These are phyloP conservation scores for Stenotaenia linearis DNA, from an alignment of 2,888 invertebrate genomes.

Conservation along the genomic window DNA sequence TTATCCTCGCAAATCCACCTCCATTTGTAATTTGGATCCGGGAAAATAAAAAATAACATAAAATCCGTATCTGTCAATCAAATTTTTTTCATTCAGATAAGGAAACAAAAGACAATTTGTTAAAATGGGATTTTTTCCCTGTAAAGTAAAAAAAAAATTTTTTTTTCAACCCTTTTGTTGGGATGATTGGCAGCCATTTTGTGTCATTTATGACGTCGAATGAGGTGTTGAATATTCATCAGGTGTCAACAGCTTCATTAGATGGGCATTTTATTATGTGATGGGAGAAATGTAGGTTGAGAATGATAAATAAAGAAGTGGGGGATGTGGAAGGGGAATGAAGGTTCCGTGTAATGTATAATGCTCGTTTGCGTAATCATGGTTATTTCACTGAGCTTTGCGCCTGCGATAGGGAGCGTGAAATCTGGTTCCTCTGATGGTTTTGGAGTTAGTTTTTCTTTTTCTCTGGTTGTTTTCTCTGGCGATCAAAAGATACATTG, in stretches of 20 bases:
- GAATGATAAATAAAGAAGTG: background rate
- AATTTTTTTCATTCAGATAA: background rate
- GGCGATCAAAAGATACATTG: too few relatives aligned
- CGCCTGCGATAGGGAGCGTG: too few relatives aligned
- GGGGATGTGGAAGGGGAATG: too few relatives aligned
- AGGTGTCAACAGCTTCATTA: slow-evolving; percentile 19
- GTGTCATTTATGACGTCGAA: background rate
- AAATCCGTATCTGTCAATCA: slow-evolving; percentile 3
- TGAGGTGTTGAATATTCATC: slow-evolving; percentile 26
- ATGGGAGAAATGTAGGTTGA: background rate
- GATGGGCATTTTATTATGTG: background rate
- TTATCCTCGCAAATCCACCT: slow-evolving; percentile 15
- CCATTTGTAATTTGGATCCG: background rate
- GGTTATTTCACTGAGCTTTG: too few relatives aligned
- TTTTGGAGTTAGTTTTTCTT: too few relatives aligned
- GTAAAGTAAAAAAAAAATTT: too few relatives aligned
- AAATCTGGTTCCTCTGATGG: too few relatives aligned
- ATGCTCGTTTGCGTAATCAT: too few relatives aligned
- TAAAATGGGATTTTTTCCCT: too few relatives aligned
- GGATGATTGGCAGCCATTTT: background rate
- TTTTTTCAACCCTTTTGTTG: background rate
- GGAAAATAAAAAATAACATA: background rate
- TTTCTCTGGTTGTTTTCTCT: too few relatives aligned
- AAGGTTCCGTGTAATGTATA: too few relatives aligned
- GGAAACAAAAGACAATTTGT: slow-evolving; percentile 4